These are phyloP conservation scores for Phalloptychus januarius DNA, from an alignment of 2,797 vertebrate species.

Conservation along the genomic window DNA sequence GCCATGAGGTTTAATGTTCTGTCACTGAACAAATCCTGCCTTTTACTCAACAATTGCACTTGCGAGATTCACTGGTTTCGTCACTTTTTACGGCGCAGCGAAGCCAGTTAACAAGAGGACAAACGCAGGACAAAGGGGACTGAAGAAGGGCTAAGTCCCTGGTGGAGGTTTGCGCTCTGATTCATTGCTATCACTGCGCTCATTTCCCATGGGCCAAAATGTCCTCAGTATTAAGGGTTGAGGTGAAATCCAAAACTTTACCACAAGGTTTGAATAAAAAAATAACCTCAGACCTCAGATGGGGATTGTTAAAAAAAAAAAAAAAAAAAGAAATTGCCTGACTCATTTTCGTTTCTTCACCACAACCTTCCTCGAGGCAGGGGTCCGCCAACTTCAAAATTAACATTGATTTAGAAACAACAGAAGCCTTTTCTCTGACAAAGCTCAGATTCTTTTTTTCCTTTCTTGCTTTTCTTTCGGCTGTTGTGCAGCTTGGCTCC, in stretches of 20 bases:
- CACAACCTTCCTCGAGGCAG: slow-evolving; percentile 57
- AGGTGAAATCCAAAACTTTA: slow-evolving; percentile 58
- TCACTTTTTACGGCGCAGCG: slow-evolving; percentile 13
- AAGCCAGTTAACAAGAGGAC: slow-evolving; percentile 31
- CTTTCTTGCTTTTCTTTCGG: slow-evolving; percentile 41
- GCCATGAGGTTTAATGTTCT: slow-evolving; percentile 46
- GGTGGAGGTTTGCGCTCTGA: slow-evolving; percentile 9
- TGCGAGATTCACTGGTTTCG: slow-evolving; percentile 14
- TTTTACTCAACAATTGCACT: slow-evolving; percentile 33
- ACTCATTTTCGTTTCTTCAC: slow-evolving; percentile 58
- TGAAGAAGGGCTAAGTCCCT: slow-evolving; percentile 24
- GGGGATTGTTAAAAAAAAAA: slow-evolving; percentile 42
- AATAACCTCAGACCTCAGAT: slow-evolving; percentile 55
- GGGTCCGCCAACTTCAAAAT: slow-evolving; percentile 73
- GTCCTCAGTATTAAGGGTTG: slow-evolving; percentile 22
- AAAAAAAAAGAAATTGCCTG: slow-evolving; percentile 53
- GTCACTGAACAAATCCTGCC: slow-evolving; percentile 42
- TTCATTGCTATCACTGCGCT: slow-evolving; percentile 28
- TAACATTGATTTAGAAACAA: slow-evolving; percentile 78
- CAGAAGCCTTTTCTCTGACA: slow-evolving; percentile 80
- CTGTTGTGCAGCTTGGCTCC: slow-evolving; percentile 62
- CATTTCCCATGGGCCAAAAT: slow-evolving; percentile 30
- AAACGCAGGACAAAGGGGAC: slow-evolving; percentile 34
- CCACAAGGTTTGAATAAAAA: slow-evolving; percentile 63
- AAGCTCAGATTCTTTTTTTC: slow-evolving; percentile 22